phyloP scores from a whole-genome alignment of 2,888 invertebrate species.

The Eumacrocentrus americanus region DNA sequence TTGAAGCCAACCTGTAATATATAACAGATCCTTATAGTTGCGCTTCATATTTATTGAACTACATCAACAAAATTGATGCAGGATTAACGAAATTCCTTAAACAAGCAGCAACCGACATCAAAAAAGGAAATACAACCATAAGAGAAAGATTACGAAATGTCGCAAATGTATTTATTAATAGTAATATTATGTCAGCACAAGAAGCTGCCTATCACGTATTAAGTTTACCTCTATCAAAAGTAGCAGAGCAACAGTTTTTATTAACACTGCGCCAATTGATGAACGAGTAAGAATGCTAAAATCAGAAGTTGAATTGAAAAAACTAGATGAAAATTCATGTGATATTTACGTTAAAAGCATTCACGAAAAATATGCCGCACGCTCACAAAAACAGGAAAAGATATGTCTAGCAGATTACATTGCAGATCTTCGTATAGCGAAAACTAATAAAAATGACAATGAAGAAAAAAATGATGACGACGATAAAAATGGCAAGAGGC shows the following conservation, averaged over 20 bases:
- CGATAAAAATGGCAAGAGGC: slow-evolving; percentile 17
- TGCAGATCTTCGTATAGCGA: slow-evolving; percentile 22
- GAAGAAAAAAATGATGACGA: slow-evolving; percentile 23
- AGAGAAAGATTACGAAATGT: slow-evolving; percentile 31
- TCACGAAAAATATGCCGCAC: slow-evolving; percentile 14
- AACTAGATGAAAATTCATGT: slow-evolving; percentile 21
- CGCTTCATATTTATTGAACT: slow-evolving; percentile 38
- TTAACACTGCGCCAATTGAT: slow-evolving; percentile 28
- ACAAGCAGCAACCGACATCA: slow-evolving; percentile 33
- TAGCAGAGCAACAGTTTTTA: slow-evolving; percentile 29
- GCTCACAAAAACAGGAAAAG: slow-evolving; percentile 18
- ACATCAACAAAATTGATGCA: slow-evolving; percentile 35
- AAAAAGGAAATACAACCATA: slow-evolving; percentile 24
- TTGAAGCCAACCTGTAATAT: slow-evolving; percentile 41
- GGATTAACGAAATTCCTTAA: slow-evolving; percentile 38
- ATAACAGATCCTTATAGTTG: no score
- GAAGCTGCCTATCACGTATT: slow-evolving; percentile 37
- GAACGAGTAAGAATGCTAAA: slow-evolving; percentile 35
- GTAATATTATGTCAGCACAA: slow-evolving; percentile 38
- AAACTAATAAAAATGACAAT: slow-evolving; percentile 3
- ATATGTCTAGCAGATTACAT: slow-evolving; percentile 34
- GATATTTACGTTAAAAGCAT: slow-evolving; percentile 30
- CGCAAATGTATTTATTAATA: slow-evolving; percentile 35
- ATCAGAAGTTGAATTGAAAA: slow-evolving; percentile 17
- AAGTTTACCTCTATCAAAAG: slow-evolving; percentile 28